These are phyloP conservation scores for Donacobius atricapilla DNA, from an alignment of 2,113 vertebrate genomes.

Conservation along the genomic window DNA sequence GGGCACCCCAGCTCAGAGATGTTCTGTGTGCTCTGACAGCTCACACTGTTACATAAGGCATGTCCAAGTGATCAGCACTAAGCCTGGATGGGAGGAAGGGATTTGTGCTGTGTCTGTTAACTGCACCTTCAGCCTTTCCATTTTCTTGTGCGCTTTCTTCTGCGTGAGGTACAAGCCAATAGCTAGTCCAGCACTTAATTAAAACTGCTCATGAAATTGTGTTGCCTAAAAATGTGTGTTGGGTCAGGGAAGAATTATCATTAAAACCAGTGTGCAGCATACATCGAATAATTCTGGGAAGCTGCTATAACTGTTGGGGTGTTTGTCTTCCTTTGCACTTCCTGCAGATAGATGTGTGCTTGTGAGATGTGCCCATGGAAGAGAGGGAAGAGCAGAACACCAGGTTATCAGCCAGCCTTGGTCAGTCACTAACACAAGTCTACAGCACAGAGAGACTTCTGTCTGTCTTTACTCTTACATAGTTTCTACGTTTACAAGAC, in stretches of 20 bases:
- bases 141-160: not conserved
- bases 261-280: not conserved
- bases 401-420: not conserved
- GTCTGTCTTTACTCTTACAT: not conserved
- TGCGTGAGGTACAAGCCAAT: not conserved
- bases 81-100: conserved; percentile 22
- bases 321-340: not conserved
- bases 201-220: not conserved
- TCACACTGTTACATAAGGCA: conserved; percentile 44
- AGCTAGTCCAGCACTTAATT: not conserved
- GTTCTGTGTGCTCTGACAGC: conserved; percentile 28
- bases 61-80: conserved; percentile 38
- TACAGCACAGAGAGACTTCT: not conserved
- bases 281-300: not conserved
- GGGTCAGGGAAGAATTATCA: not conserved
- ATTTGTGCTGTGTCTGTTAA: conserved; percentile 5
- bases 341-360: not conserved
- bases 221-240: not conserved
- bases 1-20: not conserved
- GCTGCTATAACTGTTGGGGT: not conserved
- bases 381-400: not conserved
- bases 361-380: not conserved
- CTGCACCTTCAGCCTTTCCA: not conserved
- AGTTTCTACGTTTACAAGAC: not conserved
- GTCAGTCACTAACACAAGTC: not conserved